phyloP scores from a whole-genome alignment of 2,113 vertebrate genomes.

The Hoplias malabaricus region DNA sequence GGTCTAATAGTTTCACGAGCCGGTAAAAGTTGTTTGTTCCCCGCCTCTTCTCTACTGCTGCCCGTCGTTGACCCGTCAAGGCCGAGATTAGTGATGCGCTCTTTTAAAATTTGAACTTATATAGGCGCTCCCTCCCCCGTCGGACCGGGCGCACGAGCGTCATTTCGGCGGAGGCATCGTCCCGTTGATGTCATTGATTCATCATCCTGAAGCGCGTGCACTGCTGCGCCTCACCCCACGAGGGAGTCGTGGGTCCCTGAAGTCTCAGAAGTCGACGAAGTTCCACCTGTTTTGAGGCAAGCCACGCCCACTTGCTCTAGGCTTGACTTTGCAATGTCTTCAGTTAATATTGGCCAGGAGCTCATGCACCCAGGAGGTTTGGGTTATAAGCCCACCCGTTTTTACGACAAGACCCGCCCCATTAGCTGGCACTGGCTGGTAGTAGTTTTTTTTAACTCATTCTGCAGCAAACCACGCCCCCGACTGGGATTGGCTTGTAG shows the following conservation, averaged over 20 bases:
- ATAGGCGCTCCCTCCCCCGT: constrained; percentile 68
- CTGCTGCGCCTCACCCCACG: constrained; percentile 29
- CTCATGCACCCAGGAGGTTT: too few relatives aligned
- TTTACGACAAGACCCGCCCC: not conserved
- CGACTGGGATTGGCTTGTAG: not conserved
- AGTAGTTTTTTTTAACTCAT: too few relatives aligned
- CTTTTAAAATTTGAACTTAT: constrained; percentile 66
- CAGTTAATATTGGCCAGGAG: too few relatives aligned
- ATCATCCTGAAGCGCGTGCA: constrained; percentile 55
- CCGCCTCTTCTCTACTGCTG: constrained; percentile 34
- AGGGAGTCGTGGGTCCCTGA: constrained; percentile 35
- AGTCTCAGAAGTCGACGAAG: not conserved
- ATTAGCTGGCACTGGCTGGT: not conserved
- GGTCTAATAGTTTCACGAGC: not conserved
- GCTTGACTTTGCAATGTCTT: too few relatives aligned
- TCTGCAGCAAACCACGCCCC: too few relatives aligned
- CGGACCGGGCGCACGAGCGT: constrained; percentile 72
- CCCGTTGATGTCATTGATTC: constrained; percentile 71
- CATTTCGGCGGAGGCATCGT: constrained; percentile 66
- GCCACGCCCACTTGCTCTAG: not conserved
- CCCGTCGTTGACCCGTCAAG: constrained; percentile 57
- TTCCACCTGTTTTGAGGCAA: not conserved
- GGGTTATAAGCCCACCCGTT: not conserved
- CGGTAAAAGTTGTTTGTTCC: not conserved
- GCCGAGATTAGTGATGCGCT: constrained; percentile 65